Percentiles rank a stretch among this genome's conserved stretches.
phyloP scores from a whole-genome alignment of 2,888 invertebrate species.

The Meta bourneti region DNA sequence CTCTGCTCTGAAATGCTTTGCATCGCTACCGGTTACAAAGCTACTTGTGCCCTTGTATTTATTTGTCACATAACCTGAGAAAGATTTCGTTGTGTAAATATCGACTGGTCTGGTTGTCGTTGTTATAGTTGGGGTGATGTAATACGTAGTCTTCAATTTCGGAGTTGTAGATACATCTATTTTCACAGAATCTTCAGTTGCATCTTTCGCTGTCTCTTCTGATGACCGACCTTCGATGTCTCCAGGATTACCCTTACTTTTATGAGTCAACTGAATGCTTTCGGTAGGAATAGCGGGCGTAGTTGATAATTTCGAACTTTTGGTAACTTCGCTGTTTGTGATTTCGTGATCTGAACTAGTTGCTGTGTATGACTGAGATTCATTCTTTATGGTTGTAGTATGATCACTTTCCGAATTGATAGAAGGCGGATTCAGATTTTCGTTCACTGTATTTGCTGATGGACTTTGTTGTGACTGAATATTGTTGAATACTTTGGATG shows the following conservation, averaged over 20 bases:
- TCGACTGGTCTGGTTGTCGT: background rate
- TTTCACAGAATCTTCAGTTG: background rate
- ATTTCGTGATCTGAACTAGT: background rate
- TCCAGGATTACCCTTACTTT: background rate
- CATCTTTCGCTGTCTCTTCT: background rate
- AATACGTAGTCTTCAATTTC: conserved; percentile 12
- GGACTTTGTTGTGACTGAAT: background rate
- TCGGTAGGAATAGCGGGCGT: background rate
- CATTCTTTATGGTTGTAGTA: background rate
- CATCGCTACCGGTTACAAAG: conserved; percentile 14
- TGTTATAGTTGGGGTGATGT: conserved; percentile 31
- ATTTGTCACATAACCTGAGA: conserved; percentile 39
- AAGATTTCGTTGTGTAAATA: conserved; percentile 42
- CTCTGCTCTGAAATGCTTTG: conserved; percentile 67
- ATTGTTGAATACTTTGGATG: conserved; percentile 17
- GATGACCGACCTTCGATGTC: background rate
- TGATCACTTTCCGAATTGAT: background rate
- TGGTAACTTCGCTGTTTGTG: background rate
- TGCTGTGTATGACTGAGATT: background rate
- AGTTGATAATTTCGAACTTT: background rate
- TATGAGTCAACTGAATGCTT: background rate
- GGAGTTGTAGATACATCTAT: conserved; percentile 22
- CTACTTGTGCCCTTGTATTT: conserved; percentile 36
- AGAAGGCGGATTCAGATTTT: background rate
- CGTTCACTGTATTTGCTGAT: background rate